Percentiles rank a stretch among this genome's conserved stretches.
Conservation (phyloP, 2,797 vertebrate species). For the Champsocephalus esox region DNA sequence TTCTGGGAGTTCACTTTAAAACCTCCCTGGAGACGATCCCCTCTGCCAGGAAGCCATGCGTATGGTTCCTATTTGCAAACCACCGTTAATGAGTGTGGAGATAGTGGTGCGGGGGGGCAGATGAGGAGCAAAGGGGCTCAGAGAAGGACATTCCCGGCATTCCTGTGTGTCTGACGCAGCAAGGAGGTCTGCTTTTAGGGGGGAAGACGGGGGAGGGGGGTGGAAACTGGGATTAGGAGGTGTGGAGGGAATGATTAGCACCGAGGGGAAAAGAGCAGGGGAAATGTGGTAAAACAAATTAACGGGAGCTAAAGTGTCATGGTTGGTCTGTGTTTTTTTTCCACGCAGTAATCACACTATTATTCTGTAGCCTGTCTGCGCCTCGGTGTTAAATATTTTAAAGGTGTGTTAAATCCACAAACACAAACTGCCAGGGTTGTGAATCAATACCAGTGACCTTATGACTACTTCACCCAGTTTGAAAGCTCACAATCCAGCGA, state of each 20-base stretch:
- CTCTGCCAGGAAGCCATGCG: constrained; percentile 61
- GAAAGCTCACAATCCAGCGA: constrained; percentile 16
- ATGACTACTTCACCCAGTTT: constrained; percentile 44
- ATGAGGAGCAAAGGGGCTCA: constrained; percentile 43
- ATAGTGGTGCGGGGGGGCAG: constrained; percentile 45
- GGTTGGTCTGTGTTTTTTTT: neutral
- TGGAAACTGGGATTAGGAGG: constrained; percentile 52
- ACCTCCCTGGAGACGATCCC: constrained; percentile 30
- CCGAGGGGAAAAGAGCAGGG: constrained; percentile 45
- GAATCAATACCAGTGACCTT: constrained; percentile 20
- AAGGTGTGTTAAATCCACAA: constrained; percentile 43
- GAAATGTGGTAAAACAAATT: constrained; percentile 36
- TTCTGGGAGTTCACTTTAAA: constrained; percentile 39
- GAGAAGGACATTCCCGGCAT: constrained; percentile 78
- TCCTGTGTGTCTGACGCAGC: constrained; percentile 75
- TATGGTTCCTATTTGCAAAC: constrained; percentile 75
- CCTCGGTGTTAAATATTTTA: constrained; percentile 38
- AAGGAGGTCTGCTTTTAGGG: constrained; percentile 52
- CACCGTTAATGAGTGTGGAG: constrained; percentile 63
- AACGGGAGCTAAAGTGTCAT: constrained; percentile 35
- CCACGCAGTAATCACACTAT: constrained; percentile 12
- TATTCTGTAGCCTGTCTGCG: constrained; percentile 24
- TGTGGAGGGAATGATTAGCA: constrained; percentile 56
- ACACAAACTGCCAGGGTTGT: constrained; percentile 6
- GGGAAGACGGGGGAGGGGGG: constrained; percentile 1